phyloP scores from a whole-genome alignment of 2,797 vertebrate species.

The Buceros bicornis region DNA sequence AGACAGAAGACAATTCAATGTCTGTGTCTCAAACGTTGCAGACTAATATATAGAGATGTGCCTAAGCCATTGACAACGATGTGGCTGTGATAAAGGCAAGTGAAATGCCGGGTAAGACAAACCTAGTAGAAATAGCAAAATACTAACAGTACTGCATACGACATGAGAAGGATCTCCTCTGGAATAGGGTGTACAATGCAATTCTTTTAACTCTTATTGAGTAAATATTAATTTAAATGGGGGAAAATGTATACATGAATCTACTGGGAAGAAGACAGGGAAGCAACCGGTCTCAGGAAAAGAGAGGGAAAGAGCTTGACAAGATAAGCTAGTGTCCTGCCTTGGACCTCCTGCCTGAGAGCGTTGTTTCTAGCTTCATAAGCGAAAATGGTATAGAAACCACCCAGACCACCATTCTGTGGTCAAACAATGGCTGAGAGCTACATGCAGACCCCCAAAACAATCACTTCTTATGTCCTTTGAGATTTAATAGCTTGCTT shows the following conservation, averaged over 20 bases:
- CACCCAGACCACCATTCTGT: neutral
- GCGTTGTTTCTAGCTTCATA: neutral
- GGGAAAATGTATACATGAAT: neutral
- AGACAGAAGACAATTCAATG: neutral
- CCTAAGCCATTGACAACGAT: neutral
- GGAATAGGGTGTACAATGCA: neutral
- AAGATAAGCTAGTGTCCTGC: neutral
- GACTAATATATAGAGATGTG: neutral
- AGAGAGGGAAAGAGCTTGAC: neutral
- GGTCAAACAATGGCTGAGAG: neutral
- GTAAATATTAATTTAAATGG: neutral
- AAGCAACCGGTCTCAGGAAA: neutral
- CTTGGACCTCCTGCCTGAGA: neutral
- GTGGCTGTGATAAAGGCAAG: neutral
- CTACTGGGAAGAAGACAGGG: neutral
- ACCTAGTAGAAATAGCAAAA: neutral
- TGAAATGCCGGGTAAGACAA: neutral
- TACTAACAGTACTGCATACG: neutral
- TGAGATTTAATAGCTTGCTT: slow-evolving; percentile 48
- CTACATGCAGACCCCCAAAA: neutral
- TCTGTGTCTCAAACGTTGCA: neutral
- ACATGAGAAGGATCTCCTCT: neutral
- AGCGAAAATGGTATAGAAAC: neutral
- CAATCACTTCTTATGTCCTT: neutral
- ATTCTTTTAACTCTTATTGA: neutral